Conservation (phyloP, 2,797 vertebrate genomes). For the Chiloscyllium punctatum region DNA sequence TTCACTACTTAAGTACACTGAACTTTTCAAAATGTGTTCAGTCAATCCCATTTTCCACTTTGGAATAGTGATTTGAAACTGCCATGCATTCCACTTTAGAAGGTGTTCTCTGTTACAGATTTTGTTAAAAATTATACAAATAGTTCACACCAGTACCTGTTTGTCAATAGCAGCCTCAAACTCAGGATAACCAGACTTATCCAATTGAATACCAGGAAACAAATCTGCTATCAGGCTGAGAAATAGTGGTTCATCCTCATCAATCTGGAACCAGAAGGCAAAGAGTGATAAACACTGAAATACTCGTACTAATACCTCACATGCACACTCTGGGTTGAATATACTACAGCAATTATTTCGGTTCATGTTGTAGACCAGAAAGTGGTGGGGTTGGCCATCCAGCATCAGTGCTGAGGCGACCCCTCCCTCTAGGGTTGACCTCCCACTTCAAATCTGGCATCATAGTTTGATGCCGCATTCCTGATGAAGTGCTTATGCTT, state of each 20-base stretch:
- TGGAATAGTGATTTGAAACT: neutral
- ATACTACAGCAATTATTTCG: neutral
- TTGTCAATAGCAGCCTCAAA: conserved; percentile 81
- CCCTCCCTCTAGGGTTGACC: neutral
- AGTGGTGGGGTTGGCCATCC: neutral
- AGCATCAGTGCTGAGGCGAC: neutral
- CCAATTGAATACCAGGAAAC: conserved; percentile 81
- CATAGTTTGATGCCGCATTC: neutral
- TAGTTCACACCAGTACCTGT: conserved; percentile 61
- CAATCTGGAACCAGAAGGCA: conserved; percentile 64
- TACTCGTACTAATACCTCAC: neutral
- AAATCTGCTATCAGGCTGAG: conserved; percentile 90
- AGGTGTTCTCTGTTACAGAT: neutral
- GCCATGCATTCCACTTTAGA: neutral
- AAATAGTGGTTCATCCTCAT: conserved; percentile 92
- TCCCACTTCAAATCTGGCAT: neutral
- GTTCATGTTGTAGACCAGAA: neutral
- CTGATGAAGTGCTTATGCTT: too few species aligned
- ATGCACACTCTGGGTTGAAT: neutral
- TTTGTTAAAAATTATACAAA: neutral
- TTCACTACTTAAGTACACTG: neutral
- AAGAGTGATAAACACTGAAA: neutral
- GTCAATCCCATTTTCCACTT: neutral
- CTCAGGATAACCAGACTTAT: conserved; percentile 80
- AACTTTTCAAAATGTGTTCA: neutral